phyloP scores from a whole-genome alignment of 2,888 invertebrate species.

The Enoplolaimus lenunculus region DNA sequence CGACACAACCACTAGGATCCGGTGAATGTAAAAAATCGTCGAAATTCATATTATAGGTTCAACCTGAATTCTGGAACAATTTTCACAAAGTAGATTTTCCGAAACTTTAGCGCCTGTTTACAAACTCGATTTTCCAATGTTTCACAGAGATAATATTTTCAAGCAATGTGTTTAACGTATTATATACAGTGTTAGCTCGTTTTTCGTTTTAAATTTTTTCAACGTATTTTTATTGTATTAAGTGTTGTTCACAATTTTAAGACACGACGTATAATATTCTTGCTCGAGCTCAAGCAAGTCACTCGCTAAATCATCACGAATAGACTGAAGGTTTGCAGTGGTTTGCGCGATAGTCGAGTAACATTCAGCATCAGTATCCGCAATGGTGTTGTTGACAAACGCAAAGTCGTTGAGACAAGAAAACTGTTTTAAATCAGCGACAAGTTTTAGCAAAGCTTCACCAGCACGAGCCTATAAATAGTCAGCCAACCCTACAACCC shows the following conservation, averaged over 20 bases:
- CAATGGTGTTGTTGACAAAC: slow-evolving; percentile 88
- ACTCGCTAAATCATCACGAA: slow-evolving; percentile 84
- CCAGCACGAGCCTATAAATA: slow-evolving; percentile 64
- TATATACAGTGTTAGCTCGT: too few relatives aligned
- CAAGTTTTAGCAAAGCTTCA: slow-evolving; percentile 87
- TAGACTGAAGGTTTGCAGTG: slow-evolving; percentile 75
- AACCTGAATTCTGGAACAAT: neutral
- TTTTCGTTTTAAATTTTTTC: too few relatives aligned
- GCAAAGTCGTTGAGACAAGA: slow-evolving; percentile 93
- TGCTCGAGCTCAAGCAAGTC: slow-evolving; percentile 81
- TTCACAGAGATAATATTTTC: too few relatives aligned
- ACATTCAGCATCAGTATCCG: slow-evolving; percentile 75
- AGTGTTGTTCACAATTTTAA: too few relatives aligned
- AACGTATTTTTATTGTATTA: too few relatives aligned
- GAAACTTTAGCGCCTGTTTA: slow-evolving; percentile 30
- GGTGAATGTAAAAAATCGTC: too few relatives aligned
- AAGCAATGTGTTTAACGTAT: too few relatives aligned
- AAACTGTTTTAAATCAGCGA: slow-evolving; percentile 94
- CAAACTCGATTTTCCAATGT: slow-evolving; percentile 51
- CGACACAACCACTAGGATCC: too few relatives aligned
- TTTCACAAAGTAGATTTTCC: neutral
- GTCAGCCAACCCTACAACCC: slow-evolving; percentile 2
- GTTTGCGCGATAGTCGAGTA: slow-evolving; percentile 77
- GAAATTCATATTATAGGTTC: neutral
- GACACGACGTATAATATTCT: too few relatives aligned